Conservation (phyloP, 2,797 vertebrate genomes). For the Halcyon leucocephala region DNA sequence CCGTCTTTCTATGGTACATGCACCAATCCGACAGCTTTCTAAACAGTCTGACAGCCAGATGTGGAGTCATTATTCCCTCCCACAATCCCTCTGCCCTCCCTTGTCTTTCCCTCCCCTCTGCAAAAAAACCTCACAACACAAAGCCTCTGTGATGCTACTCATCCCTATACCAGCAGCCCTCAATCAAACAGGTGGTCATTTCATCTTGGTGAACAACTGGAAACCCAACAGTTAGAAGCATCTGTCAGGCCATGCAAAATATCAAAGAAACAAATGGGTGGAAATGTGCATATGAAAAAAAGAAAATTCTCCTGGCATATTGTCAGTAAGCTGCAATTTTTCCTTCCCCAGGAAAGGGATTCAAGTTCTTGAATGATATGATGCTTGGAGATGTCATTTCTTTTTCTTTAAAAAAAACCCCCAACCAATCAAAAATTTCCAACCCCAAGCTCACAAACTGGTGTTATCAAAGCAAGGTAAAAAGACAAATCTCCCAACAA, state of each 20-base stretch:
- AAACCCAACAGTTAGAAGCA: slow-evolving; percentile 31
- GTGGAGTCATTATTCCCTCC: background rate
- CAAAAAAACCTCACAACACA: background rate
- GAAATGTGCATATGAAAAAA: slow-evolving; percentile 75
- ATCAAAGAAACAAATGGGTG: slow-evolving; percentile 50
- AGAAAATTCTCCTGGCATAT: slow-evolving; percentile 73
- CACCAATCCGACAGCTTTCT: background rate
- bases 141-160: background rate
- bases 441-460: slow-evolving; percentile 61
- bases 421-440: slow-evolving; percentile 62
- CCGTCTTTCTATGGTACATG: background rate
- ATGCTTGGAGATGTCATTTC: slow-evolving; percentile 74
- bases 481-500: slow-evolving; percentile 65
- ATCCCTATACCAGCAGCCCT: background rate
- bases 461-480: slow-evolving; percentile 77
- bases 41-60: background rate
- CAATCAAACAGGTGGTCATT: background rate
- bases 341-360: slow-evolving; percentile 75
- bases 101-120: background rate
- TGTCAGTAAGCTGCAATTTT: slow-evolving; percentile 71
- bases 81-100: background rate
- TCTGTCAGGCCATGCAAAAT: background rate
- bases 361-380: slow-evolving; percentile 74
- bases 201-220: background rate
- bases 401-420: slow-evolving; percentile 53